phyloP scores from a whole-genome alignment of 1,140 invertebrate genomes.

The Mercenaria mercenaria region DNA sequence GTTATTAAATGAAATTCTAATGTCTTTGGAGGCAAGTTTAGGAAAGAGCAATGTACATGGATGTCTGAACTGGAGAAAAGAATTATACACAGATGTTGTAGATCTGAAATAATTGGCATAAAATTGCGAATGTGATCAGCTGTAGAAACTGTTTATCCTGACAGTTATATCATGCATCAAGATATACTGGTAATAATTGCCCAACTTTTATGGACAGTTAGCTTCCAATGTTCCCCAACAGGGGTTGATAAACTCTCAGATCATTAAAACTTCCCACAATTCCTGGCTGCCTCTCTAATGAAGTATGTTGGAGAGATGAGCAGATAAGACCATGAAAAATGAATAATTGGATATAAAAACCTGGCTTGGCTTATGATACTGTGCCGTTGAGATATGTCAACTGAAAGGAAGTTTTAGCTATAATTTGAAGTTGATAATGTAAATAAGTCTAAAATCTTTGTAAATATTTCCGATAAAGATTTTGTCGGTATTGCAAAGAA shows the following conservation, averaged over 20 bases:
- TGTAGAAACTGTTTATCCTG: neutral
- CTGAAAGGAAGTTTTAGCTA: neutral
- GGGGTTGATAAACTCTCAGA: neutral
- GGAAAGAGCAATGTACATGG: no score
- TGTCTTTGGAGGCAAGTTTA: no score
- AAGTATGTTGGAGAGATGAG: neutral
- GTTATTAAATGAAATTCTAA: no score
- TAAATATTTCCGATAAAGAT: no score
- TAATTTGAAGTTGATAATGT: neutral
- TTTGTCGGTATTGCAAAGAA: neutral
- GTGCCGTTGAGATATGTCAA: neutral
- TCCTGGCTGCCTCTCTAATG: constrained; percentile 11
- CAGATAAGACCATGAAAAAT: neutral
- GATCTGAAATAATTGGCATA: constrained; percentile 41
- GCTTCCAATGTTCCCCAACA: constrained; percentile 24
- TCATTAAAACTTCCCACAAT: constrained; percentile 9
- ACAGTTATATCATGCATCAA: constrained; percentile 32
- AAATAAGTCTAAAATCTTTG: neutral
- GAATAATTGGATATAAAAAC: constrained; percentile 33
- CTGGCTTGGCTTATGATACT: constrained; percentile 37
- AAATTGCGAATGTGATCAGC: constrained; percentile 7
- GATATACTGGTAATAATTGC: constrained; percentile 35
- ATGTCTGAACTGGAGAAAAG: no score
- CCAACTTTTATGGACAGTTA: constrained; percentile 43
- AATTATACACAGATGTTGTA: constrained; percentile 22